These are phyloP conservation scores for Cuniculus paca DNA, from an alignment of 2,797 vertebrate genomes.

Conservation along the genomic window DNA sequence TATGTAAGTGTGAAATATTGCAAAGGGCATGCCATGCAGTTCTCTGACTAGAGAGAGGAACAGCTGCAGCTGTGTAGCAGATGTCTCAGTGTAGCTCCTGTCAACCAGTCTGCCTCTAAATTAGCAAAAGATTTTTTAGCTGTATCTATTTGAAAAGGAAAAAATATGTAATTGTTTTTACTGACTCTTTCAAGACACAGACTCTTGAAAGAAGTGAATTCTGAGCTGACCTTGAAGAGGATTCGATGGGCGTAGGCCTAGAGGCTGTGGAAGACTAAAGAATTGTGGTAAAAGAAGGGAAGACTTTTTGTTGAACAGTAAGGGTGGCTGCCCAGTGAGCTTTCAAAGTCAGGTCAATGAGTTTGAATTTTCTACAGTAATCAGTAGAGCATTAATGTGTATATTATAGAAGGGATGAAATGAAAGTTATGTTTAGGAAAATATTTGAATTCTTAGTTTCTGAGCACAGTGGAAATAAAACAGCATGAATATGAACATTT, in stretches of 20 bases:
- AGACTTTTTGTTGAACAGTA: not conserved
- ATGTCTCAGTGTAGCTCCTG: not conserved
- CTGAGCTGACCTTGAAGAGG: not conserved
- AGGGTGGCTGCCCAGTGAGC: not conserved
- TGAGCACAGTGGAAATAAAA: constrained; percentile 5
- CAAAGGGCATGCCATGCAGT: constrained; percentile 7
- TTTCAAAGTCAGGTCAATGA: constrained; percentile 7
- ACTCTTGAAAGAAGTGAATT: constrained; percentile 24
- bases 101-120: not conserved
- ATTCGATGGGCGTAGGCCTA: not conserved
- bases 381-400: not conserved
- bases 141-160: constrained; percentile 44
- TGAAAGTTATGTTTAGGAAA: constrained; percentile 42
- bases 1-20: constrained; percentile 3
- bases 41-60: constrained; percentile 17
- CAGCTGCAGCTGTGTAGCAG: not conserved
- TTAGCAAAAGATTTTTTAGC: constrained; percentile 46
- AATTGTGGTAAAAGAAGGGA: not conserved
- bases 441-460: constrained; percentile 59
- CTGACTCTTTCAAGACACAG: not conserved
- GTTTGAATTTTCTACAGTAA: not conserved
- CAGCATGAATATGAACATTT: constrained; percentile 1
- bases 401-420: constrained; percentile 28
- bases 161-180: constrained; percentile 8
- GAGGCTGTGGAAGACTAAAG: not conserved